A percentile compares a stretch with the other conserved stretches of the same genome.
phyloP scores from a whole-genome alignment of 1,140 invertebrate species.

The Euglossa dilemma region DNA sequence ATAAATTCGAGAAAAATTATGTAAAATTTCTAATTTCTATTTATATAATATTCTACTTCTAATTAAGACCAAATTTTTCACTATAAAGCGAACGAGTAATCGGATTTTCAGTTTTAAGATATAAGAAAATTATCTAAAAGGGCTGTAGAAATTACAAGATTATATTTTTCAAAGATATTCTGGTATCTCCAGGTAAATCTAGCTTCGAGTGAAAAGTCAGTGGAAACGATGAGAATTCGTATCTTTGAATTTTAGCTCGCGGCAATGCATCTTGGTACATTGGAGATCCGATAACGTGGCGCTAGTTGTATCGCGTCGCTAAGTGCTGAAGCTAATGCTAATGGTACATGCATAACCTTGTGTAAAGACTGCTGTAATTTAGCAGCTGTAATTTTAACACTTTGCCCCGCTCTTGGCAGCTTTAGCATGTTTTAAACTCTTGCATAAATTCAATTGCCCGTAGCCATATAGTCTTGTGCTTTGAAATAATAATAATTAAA shows the following conservation, averaged over 20 bases:
- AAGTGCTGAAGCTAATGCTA: conserved; percentile 7
- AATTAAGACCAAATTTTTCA: too few relatives aligned
- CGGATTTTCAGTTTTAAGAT: too few relatives aligned
- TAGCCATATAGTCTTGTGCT: background rate
- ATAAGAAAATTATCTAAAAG: too few relatives aligned
- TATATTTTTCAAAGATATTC: too few relatives aligned
- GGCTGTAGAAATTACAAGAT: too few relatives aligned
- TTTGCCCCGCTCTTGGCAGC: background rate
- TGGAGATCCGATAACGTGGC: conserved; percentile 1
- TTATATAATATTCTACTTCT: too few relatives aligned
- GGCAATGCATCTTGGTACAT: background rate
- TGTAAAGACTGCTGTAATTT: background rate
- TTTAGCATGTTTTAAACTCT: background rate
- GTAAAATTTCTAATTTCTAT: too few relatives aligned
- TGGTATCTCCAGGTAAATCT: background rate
- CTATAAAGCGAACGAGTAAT: too few relatives aligned
- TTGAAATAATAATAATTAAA: too few relatives aligned
- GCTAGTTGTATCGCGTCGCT: background rate
- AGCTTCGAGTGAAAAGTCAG: background rate
- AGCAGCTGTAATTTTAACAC: background rate
- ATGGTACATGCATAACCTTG: conserved; percentile 10
- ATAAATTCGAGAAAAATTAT: too few relatives aligned
- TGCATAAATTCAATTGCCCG: background rate
- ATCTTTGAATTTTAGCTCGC: background rate
- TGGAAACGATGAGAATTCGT: too few relatives aligned